Conservation (phyloP, 1,140 invertebrate species). For the Druon quercuslanigerum region DNA sequence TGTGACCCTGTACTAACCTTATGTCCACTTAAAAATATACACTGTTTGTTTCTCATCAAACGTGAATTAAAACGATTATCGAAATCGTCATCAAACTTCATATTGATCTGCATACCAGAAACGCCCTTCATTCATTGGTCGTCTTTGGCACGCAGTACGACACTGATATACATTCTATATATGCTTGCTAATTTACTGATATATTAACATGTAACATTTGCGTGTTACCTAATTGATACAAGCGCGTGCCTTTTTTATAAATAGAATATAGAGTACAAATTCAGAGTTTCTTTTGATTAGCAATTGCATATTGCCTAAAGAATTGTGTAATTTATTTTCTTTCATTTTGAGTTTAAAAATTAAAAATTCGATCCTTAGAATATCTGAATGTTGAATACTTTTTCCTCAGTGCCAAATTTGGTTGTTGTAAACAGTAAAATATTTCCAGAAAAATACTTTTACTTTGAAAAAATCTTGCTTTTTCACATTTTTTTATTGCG, state of each 20-base stretch:
- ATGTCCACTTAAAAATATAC: conserved; percentile 5
- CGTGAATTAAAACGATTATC: background rate
- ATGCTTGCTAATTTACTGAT: conserved; percentile 20
- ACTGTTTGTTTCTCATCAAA: background rate
- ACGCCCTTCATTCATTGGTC: background rate
- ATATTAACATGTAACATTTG: conserved; percentile 26
- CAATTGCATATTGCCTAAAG: too few relatives aligned
- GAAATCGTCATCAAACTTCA: conserved; percentile 2
- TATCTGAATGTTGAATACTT: too few relatives aligned
- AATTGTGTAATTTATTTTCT: too few relatives aligned
- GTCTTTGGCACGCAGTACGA: conserved; percentile 15
- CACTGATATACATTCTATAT: conserved; percentile 5
- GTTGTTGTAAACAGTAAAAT: too few relatives aligned
- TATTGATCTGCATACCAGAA: conserved; percentile 2
- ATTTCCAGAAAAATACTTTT: too few relatives aligned
- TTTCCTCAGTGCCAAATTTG: too few relatives aligned
- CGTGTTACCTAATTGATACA: conserved; percentile 11
- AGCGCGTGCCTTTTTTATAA: conserved; percentile 14
- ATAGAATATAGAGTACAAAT: background rate
- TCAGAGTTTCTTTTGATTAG: background rate
- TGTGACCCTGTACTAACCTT: conserved; percentile 11
- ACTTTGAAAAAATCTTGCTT: too few relatives aligned
- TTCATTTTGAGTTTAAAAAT: too few relatives aligned
- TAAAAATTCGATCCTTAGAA: too few relatives aligned
- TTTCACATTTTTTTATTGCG: background rate